Percentiles rank a stretch among this genome's conserved stretches.
phyloP scores from a whole-genome alignment of 2,888 invertebrate genomes.

The Agrochola circellaris region DNA sequence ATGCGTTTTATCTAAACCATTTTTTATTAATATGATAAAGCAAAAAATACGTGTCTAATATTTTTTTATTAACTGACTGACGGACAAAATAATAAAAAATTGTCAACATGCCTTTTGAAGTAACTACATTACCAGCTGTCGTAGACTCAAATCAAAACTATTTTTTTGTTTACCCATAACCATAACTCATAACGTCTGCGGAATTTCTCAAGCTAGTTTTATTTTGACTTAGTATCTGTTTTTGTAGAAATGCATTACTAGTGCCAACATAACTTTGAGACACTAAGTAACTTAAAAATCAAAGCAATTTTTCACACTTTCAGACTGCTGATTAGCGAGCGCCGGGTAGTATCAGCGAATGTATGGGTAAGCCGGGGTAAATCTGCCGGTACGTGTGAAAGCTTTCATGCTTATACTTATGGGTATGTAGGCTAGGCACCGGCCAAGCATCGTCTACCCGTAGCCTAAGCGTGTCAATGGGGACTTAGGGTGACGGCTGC shows the following conservation, averaged over 20 bases:
- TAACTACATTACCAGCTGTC: no score
- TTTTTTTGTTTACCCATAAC: no score
- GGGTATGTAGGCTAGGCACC: no score
- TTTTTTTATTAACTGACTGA: no score
- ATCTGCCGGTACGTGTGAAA: conserved; percentile 1
- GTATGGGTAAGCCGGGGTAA: background rate
- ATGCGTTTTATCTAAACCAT: no score
- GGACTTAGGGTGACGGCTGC: background rate
- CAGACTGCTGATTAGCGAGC: background rate
- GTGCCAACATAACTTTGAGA: background rate
- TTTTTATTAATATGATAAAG: no score
- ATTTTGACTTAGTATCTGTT: background rate
- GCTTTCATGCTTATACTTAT: conserved; percentile 4
- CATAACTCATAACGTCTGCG: background rate
- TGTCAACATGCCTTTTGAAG: no score
- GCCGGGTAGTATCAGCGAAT: background rate
- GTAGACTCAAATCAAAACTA: no score
- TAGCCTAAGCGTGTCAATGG: background rate
- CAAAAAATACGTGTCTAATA: no score
- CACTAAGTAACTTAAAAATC: background rate
- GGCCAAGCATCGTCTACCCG: background rate
- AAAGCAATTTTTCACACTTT: background rate
- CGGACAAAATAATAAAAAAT: no score
- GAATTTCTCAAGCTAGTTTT: background rate
- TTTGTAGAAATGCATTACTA: background rate